Base-by-base conservation (phyloP, 2,113 vertebrate species). In the Panthera tigris region DNA sequence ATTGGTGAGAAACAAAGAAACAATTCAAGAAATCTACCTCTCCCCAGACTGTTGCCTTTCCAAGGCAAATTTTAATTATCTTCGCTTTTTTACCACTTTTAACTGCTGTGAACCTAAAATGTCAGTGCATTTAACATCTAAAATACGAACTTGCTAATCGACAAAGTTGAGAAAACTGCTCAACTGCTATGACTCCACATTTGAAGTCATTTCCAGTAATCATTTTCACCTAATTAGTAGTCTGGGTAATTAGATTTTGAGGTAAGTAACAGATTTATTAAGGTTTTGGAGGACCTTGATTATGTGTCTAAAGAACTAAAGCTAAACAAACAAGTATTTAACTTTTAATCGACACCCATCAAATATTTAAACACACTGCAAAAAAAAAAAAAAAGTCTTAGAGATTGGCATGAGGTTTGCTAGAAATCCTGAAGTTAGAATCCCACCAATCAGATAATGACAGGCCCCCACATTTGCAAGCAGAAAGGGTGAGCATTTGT, bases 221-320 rank as follows among this genome's bases (percentile, higher is more conserved):
- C 96, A 98, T 98, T 98, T 98, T 98, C 99, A 98, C 98, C 98
- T 99, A 99, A 99, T 99, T 99, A 99, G 99, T 98, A 99, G 98
- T 98, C 98, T 98, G 98, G 98, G 98, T 99, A 99, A 99, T 99
- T 99, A 99, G 99, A 99, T 99, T 99, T 99, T 88, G 98, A 99
- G 98, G 98, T 98, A 99, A 98, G 98, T 97, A 98, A 98, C 98
- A 98, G 97, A 98, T 98, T 99, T 99, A 98, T 98, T 98, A 99
- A 98, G 98, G 99, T 98, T 98, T 99, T 97, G 95, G 98, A 98
- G 99, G 98, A 98, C 99, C 99, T 99, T 99, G 99, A 99, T 99
- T 98, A 98, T 66, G 95, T 97, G 88, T 98, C 96, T 97, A 98
- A 98, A 98, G 98, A 97, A 99, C 97, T 95, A 98, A 95, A 98